A percentile compares a stretch with the other conserved stretches of the same genome.
Evolutionary conservation across 1,140 invertebrate species (phyloP).

Genomic region (Palaemon carinicauda): DNA sequence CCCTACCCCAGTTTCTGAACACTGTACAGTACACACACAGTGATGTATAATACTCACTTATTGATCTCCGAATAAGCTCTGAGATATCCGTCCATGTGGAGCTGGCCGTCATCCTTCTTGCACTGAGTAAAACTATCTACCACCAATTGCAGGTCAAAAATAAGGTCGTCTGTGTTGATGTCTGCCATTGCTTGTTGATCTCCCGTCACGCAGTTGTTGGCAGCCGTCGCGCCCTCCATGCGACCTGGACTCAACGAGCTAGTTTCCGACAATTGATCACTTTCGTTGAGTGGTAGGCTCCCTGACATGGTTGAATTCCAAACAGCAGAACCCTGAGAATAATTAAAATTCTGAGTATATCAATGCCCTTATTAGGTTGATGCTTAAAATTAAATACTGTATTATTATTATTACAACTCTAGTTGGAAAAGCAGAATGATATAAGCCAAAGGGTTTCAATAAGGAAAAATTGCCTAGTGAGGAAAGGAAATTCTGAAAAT

Average conservation of each 20-base stretch:
- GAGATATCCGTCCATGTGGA: conserved; percentile 43
- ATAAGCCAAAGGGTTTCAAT: no score
- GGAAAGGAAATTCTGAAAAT: no score
- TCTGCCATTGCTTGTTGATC: not conserved
- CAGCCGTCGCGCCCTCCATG: not conserved
- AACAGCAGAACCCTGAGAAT: not conserved
- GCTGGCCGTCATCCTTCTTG: conserved; percentile 33
- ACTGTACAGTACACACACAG: no score
- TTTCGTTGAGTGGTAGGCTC: not conserved
- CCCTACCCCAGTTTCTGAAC: no score
- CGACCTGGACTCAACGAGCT: not conserved
- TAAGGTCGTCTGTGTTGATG: conserved; percentile 6
- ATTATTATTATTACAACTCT: no score
- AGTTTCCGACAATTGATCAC: not conserved
- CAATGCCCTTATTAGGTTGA: no score
- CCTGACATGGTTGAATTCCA: not conserved
- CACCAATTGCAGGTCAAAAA: conserved; percentile 40
- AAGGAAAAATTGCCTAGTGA: no score
- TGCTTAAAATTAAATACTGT: no score
- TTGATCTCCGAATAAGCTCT: conserved; percentile 38
- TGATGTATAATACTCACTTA: conserved; percentile 36
- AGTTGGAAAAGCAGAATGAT: no score
- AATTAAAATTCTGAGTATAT: not conserved
- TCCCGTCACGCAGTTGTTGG: not conserved
- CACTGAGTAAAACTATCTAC: conserved; percentile 30